Evolutionary conservation across 2,113 vertebrate genomes (phyloP).

Genomic region (Penelope pileata): DNA sequence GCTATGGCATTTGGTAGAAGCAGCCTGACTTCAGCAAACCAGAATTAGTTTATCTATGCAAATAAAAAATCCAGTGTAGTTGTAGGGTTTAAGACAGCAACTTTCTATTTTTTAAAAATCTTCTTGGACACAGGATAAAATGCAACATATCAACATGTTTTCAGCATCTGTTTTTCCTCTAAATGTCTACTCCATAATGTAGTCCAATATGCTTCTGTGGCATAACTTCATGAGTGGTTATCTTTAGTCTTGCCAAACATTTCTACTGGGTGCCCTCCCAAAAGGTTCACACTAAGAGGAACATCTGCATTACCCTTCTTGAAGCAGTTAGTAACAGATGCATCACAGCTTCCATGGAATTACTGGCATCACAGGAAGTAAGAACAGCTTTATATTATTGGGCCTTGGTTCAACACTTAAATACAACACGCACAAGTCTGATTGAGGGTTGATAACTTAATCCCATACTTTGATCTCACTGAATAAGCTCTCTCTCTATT

Average conservation of each 20-base stretch:
- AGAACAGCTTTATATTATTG: neutral
- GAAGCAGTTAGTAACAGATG: neutral
- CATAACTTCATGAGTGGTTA: neutral
- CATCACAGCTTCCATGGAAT: neutral
- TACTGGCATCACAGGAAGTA: neutral
- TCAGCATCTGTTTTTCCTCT: neutral
- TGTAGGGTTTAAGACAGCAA: neutral
- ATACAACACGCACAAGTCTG: neutral
- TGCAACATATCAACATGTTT: neutral
- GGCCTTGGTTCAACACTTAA: neutral
- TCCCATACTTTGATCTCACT: neutral
- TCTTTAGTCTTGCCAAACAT: neutral
- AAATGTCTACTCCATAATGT: neutral
- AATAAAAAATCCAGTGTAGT: neutral
- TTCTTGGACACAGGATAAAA: neutral
- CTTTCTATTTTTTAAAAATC: neutral
- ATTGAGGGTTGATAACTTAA: neutral
- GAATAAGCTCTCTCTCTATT: neutral
- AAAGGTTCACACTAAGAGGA: neutral
- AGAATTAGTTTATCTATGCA: neutral
- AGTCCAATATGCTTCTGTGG: neutral
- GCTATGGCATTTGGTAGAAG: constrained; percentile 13
- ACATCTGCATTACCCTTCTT: neutral
- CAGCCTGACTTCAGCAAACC: neutral
- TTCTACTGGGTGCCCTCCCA: neutral